A percentile compares a stretch with the other conserved stretches of the same genome.
These are phyloP conservation scores for Xestoiulus laeticollis DNA, from an alignment of 2,888 invertebrate species.

Conservation along the genomic window DNA sequence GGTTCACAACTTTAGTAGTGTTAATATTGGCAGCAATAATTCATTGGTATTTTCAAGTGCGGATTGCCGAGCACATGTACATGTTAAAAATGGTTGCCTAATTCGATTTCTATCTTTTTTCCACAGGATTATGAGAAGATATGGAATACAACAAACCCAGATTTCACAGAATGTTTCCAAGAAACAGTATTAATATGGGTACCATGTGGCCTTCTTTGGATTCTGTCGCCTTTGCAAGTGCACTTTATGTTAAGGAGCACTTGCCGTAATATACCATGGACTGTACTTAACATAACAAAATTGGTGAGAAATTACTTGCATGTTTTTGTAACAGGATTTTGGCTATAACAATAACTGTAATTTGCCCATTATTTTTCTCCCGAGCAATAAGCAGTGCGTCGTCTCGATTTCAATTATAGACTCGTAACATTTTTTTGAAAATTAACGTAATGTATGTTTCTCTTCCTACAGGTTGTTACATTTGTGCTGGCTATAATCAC, in stretches of 20 bases:
- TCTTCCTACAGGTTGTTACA: not conserved
- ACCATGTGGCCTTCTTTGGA: slow-evolving; percentile 55
- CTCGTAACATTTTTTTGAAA: not conserved
- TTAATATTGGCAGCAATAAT: too few relatives aligned
- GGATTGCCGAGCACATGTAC: too few relatives aligned
- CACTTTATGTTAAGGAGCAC: slow-evolving; percentile 80
- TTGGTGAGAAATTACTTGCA: slow-evolving; percentile 48
- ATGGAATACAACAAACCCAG: slow-evolving; percentile 57
- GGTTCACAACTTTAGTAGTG: too few relatives aligned
- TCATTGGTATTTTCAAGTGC: not conserved
- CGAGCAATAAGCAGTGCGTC: not conserved
- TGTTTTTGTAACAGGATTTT: too few relatives aligned
- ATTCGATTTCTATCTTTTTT: slow-evolving; percentile 45
- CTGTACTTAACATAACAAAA: slow-evolving; percentile 54
- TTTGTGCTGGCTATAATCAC: slow-evolving; percentile 30
- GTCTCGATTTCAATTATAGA: not conserved
- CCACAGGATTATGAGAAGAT: slow-evolving; percentile 54
- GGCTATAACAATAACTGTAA: too few relatives aligned
- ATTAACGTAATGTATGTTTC: slow-evolving; percentile 3
- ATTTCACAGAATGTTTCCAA: slow-evolving; percentile 57
- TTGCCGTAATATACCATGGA: slow-evolving; percentile 75
- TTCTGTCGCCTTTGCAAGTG: slow-evolving; percentile 61
- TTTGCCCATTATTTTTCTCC: too few relatives aligned
- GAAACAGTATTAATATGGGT: slow-evolving; percentile 56
- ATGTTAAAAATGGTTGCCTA: too few relatives aligned